A percentile compares a stretch with the other conserved stretches of the same genome.
Evolutionary conservation across 2,113 vertebrate species (phyloP).

Genomic region (Chamaetylas fuelleborni): DNA sequence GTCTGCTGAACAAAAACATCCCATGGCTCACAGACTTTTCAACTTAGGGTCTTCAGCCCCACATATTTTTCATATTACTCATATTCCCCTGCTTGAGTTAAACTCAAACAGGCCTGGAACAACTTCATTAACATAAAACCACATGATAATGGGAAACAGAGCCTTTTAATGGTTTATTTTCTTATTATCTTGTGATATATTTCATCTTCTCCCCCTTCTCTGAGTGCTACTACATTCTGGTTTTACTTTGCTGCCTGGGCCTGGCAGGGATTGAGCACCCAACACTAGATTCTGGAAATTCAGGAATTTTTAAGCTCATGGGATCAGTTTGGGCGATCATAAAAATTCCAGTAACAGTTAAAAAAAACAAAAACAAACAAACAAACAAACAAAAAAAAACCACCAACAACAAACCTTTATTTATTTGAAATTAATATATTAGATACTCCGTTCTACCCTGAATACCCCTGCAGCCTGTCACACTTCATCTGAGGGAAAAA

Average conservation of each 20-base stretch:
- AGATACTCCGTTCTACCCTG: fast-evolving
- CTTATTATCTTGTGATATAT: slow-evolving; percentile 75
- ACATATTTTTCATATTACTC: slow-evolving; percentile 75
- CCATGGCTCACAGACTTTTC: slow-evolving; percentile 65
- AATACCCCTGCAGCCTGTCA: background rate
- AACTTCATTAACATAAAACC: slow-evolving; percentile 78
- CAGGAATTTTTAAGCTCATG: background rate
- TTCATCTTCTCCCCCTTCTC: slow-evolving; percentile 62
- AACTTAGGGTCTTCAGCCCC: slow-evolving; percentile 70
- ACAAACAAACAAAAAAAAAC: no score
- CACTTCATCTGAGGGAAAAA: fast-evolving
- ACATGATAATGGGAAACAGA: slow-evolving; percentile 76
- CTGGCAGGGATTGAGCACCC: background rate
- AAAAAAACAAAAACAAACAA: fast-evolving
- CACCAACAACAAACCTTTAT: fast-evolving
- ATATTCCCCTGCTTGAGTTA: slow-evolving; percentile 75
- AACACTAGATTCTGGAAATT: background rate
- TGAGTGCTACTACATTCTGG: slow-evolving; percentile 66
- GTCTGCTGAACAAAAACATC: slow-evolving; percentile 63
- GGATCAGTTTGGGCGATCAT: fast-evolving
- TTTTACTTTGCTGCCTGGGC: slow-evolving; percentile 38
- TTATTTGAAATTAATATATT: background rate
- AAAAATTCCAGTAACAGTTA: background rate
- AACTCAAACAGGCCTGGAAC: slow-evolving; percentile 73
- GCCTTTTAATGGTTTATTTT: slow-evolving; percentile 76